Evolutionary conservation across 92 coral and sea anemone species (phyloP).

Genomic region (Umimayanthus chanpuru): DNA sequence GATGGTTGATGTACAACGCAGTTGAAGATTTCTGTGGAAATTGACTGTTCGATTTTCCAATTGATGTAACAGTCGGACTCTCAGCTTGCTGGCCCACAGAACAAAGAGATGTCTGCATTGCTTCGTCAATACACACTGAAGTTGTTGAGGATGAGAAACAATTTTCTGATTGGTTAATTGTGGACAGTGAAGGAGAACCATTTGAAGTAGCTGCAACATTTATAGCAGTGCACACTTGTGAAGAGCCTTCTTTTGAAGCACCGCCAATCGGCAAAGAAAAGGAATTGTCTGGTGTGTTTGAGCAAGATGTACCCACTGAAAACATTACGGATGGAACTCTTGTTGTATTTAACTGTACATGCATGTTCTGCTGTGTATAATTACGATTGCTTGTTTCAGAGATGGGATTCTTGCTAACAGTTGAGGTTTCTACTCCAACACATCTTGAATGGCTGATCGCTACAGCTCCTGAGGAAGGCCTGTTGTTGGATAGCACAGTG

Average conservation of each 20-base stretch:
- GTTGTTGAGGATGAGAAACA: neutral
- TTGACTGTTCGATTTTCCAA: neutral
- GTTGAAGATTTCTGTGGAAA: neutral
- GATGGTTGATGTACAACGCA: neutral
- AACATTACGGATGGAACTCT: neutral
- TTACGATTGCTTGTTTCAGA: neutral
- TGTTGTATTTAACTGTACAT: neutral
- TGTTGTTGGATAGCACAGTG: neutral
- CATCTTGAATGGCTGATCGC: neutral
- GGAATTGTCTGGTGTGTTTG: neutral
- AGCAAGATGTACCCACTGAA: neutral
- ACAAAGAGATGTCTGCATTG: neutral
- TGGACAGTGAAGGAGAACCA: neutral
- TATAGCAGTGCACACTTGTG: neutral
- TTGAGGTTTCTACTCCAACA: neutral
- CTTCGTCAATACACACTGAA: neutral
- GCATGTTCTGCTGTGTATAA: conserved; percentile 1
- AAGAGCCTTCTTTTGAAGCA: neutral
- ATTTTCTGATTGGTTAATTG: neutral
- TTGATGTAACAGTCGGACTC: neutral
- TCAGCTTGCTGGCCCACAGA: neutral
- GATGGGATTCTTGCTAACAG: neutral
- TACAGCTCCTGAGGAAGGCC: neutral
- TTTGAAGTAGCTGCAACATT: conserved; percentile 6
- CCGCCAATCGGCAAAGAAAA: neutral